A percentile compares a stretch with the other conserved stretches of the same genome.
Evolutionary conservation across 2,888 invertebrate genomes (phyloP).

Genomic region (Drosophila gaucha): DNA sequence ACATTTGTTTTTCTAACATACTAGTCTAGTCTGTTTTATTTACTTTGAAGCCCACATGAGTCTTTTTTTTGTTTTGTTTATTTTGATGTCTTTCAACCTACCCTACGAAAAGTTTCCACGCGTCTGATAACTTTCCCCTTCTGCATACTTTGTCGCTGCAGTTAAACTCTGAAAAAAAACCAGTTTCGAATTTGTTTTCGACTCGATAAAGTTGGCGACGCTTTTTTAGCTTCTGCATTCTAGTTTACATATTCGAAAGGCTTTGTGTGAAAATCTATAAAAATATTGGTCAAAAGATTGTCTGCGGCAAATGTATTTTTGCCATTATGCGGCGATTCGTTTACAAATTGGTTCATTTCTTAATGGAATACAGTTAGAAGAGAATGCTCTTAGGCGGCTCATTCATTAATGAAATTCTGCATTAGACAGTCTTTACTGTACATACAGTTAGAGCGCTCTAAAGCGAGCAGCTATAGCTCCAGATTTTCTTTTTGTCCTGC

Average conservation of each 20-base stretch:
- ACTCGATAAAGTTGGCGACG: background rate
- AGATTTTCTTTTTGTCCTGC: too few relatives aligned
- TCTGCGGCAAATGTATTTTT: slow-evolving; percentile 29
- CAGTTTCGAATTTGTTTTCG: slow-evolving; percentile 22
- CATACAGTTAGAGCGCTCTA: slow-evolving; percentile 7
- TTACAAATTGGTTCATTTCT: slow-evolving; percentile 26
- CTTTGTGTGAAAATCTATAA: slow-evolving; percentile 13
- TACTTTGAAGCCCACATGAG: background rate
- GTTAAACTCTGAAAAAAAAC: slow-evolving; percentile 33
- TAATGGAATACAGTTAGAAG: slow-evolving; percentile 40
- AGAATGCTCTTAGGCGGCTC: slow-evolving; percentile 16
- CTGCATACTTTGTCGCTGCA: slow-evolving; percentile 26
- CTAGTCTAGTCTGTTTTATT: background rate
- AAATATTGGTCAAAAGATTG: slow-evolving; percentile 5
- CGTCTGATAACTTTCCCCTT: slow-evolving; percentile 52
- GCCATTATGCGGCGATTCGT: slow-evolving; percentile 23
- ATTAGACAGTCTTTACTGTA: background rate
- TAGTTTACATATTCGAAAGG: slow-evolving; percentile 53
- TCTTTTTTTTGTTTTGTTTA: slow-evolving; percentile 1
- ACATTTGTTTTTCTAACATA: too few relatives aligned
- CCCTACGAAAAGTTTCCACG: slow-evolving; percentile 44
- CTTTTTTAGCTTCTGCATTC: slow-evolving; percentile 39
- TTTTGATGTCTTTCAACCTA: slow-evolving; percentile 47
- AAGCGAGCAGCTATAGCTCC: too few relatives aligned
- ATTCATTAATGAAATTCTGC: background rate